A percentile compares a stretch with the other conserved stretches of the same genome.
phyloP scores from a whole-genome alignment of 2,888 invertebrate species.

The Acleris cristana region DNA sequence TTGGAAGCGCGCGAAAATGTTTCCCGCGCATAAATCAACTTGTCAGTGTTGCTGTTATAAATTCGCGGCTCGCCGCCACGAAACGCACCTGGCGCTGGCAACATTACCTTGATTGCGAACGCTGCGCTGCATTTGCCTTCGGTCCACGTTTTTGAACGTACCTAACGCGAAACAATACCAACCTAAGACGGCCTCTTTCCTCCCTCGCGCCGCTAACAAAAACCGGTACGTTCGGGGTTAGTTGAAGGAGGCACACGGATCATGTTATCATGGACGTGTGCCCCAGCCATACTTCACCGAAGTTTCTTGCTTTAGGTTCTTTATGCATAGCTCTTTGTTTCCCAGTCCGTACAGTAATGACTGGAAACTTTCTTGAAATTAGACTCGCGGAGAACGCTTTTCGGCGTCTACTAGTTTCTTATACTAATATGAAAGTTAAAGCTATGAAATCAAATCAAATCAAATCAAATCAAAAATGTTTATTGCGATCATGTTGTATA shows the following conservation, averaged over 20 bases:
- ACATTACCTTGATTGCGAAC: conserved; percentile 78
- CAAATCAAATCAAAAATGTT: too few species aligned
- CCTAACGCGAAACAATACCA: conserved; percentile 41
- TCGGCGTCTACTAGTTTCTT: conserved; percentile 45
- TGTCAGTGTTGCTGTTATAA: conserved; percentile 79
- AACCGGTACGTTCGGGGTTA: background rate
- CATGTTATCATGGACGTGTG: conserved; percentile 44
- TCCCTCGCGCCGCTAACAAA: conserved; percentile 27
- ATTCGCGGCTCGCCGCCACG: conserved; percentile 67
- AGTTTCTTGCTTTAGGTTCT: conserved; percentile 61
- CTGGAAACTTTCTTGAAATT: conserved; percentile 61
- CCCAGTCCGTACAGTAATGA: conserved; percentile 57
- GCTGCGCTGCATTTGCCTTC: conserved; percentile 63
- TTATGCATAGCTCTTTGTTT: conserved; percentile 63
- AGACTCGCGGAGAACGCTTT: conserved; percentile 49
- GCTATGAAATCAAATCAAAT: too few species aligned
- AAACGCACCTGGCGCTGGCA: conserved; percentile 73
- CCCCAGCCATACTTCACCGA: conserved; percentile 49
- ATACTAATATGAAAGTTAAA: conserved; percentile 60
- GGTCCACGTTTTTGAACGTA: conserved; percentile 52
- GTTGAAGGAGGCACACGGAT: background rate
- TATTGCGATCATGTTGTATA: too few species aligned
- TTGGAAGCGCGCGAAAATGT: conserved; percentile 64
- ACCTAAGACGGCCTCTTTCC: conserved; percentile 41
- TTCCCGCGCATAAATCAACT: conserved; percentile 74